A percentile compares a stretch with the other conserved stretches of the same genome.
These are phyloP conservation scores for Bombus sylvicola DNA, from an alignment of 1,140 invertebrate species.

Conservation along the genomic window DNA sequence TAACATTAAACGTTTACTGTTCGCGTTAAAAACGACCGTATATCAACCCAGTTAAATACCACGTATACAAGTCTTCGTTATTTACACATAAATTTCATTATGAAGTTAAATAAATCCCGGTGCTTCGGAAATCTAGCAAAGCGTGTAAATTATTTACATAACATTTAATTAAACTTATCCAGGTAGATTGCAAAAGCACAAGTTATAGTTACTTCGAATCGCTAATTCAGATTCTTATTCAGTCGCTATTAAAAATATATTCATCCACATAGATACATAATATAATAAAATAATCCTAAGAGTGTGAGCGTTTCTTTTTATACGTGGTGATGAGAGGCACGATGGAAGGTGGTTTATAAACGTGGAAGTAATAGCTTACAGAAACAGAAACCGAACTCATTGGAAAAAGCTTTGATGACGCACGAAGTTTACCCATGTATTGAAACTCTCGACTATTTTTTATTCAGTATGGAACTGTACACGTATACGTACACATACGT, in stretches of 20 bases:
- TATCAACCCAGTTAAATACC: neutral
- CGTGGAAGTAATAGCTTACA: neutral
- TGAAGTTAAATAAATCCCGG: slow-evolving; percentile 5
- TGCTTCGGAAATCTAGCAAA: neutral
- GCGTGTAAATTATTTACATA: neutral
- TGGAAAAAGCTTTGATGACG: no score
- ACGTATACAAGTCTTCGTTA: neutral
- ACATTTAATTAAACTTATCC: neutral
- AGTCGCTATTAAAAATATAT: neutral
- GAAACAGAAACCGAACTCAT: neutral
- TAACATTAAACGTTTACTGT: neutral
- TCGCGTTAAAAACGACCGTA: neutral
- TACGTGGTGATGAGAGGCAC: no score
- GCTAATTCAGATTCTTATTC: neutral
- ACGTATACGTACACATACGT: no score
- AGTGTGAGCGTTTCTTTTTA: neutral
- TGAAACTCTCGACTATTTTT: neutral
- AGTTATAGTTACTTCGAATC: neutral
- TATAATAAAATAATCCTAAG: neutral
- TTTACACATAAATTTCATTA: slow-evolving; percentile 22
- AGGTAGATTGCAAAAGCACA: neutral
- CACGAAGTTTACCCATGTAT: no score
- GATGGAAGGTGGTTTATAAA: neutral
- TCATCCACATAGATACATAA: neutral
- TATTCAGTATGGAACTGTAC: neutral